Percentiles rank a stretch among this genome's conserved stretches.
phyloP scores from a whole-genome alignment of 2,797 vertebrate species.

The Eleutherodactylus coqui region DNA sequence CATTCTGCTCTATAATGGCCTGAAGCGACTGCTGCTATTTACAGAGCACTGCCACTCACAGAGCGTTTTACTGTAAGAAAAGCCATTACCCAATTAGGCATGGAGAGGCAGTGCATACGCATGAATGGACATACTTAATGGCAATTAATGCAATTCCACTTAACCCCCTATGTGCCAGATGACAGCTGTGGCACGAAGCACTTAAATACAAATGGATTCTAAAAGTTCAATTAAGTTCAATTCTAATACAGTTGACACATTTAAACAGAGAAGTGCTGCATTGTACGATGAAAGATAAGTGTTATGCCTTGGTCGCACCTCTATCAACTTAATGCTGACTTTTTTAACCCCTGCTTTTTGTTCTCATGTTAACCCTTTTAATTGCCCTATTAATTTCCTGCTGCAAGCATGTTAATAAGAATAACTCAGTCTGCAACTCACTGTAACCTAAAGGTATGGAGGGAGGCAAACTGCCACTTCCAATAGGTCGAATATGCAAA shows the following conservation, averaged over 20 bases:
- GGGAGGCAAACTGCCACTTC: too few species aligned
- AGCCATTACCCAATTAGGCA: conserved; percentile 59
- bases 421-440: too few species aligned
- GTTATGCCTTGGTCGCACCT: neutral
- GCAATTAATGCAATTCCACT: conserved; percentile 48
- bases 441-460: too few species aligned
- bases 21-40: conserved; percentile 42
- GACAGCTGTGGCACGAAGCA: neutral
- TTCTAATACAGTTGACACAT: conserved; percentile 29
- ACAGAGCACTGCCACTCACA: conserved; percentile 37
- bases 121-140: conserved; percentile 45
- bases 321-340: neutral
- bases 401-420: neutral
- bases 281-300: conserved; percentile 4
- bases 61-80: conserved; percentile 49
- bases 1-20: conserved; percentile 30
- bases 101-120: conserved; percentile 37
- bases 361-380: neutral
- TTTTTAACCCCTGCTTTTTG: conserved; percentile 4
- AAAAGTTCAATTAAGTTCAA: conserved; percentile 40
- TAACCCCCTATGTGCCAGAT: conserved; percentile 44
- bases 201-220: conserved; percentile 27
- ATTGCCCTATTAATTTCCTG: neutral
- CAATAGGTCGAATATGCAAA: too few species aligned
- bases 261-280: neutral